A percentile compares a stretch with the other conserved stretches of the same genome.
These are phyloP conservation scores for Caenorhabditis macrosperma DNA, from an alignment of 2,888 invertebrate species.

Conservation along the genomic window DNA sequence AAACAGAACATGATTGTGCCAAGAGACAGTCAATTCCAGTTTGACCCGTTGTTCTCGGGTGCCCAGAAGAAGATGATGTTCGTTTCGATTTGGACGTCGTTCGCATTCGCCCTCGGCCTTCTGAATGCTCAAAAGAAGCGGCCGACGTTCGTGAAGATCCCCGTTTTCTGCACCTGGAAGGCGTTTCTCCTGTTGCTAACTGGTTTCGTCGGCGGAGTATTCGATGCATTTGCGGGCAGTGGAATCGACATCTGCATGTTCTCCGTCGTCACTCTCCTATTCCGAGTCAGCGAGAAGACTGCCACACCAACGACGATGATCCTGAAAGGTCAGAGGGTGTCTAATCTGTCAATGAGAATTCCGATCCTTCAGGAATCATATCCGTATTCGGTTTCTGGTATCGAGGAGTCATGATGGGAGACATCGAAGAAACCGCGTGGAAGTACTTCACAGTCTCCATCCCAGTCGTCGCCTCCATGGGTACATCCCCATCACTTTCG, in stretches of 20 bases:
- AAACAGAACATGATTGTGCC: no score
- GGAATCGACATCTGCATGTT: slow-evolving; percentile 80
- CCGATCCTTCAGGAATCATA: no score
- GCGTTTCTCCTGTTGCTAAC: slow-evolving; percentile 73
- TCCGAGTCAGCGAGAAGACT: slow-evolving; percentile 78
- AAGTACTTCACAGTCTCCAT: slow-evolving; percentile 69
- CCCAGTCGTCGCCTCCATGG: slow-evolving; percentile 71
- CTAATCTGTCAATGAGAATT: no score
- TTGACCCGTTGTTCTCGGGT: slow-evolving; percentile 77
- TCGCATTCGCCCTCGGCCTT: slow-evolving; percentile 79
- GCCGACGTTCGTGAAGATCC: slow-evolving; percentile 70
- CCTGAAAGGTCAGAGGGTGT: no score
- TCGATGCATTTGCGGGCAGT: slow-evolving; percentile 79
- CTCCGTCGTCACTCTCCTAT: slow-evolving; percentile 76
- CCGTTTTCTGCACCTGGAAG: slow-evolving; percentile 76
- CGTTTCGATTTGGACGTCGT: slow-evolving; percentile 80
- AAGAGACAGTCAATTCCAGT: no score
- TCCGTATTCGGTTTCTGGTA: slow-evolving; percentile 77
- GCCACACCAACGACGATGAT: slow-evolving; percentile 80
- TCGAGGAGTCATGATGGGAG: slow-evolving; percentile 74
- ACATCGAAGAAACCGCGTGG: slow-evolving; percentile 71
- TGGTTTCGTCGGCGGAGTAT: slow-evolving; percentile 79
- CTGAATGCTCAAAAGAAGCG: slow-evolving; percentile 78
- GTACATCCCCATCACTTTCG: no score
- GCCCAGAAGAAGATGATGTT: slow-evolving; percentile 80